Conservation (phyloP, 2,797 vertebrate genomes). For the Typhlichthys eigenmanni region DNA sequence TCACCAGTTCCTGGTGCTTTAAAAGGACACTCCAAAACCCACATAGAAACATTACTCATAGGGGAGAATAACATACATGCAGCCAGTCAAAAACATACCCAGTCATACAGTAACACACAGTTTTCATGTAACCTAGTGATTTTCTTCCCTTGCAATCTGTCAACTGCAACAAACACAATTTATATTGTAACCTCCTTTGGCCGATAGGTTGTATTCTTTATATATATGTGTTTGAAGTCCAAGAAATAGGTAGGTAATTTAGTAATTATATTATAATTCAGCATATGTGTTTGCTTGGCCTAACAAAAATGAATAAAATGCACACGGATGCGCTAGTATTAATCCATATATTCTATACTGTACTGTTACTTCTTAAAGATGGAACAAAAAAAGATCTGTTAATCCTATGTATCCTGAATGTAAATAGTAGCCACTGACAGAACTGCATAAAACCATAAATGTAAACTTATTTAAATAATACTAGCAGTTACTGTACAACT, state of each 20-base stretch:
- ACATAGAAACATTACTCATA: slow-evolving; percentile 35
- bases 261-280: too few species aligned
- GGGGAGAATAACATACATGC: slow-evolving; percentile 62
- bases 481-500: not conserved
- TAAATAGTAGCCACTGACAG: not conserved
- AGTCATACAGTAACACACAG: slow-evolving; percentile 22
- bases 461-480: slow-evolving; percentile 12
- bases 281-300: too few species aligned
- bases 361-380: too few species aligned
- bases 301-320: too few species aligned
- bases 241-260: not conserved
- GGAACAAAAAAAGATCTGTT: not conserved
- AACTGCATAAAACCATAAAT: slow-evolving; percentile 2
- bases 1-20: slow-evolving; percentile 4
- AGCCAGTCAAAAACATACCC: slow-evolving; percentile 36
- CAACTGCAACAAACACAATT: slow-evolving; percentile 4
- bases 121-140: slow-evolving; percentile 5
- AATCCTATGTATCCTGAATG: not conserved
- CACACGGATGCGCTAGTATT: not conserved
- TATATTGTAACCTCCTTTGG: not conserved
- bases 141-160: slow-evolving; percentile 2
- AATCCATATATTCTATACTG: not conserved
- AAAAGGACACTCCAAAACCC: slow-evolving; percentile 36
- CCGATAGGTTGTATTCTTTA: not conserved
- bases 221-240: slow-evolving; percentile 12